Evolutionary conservation across 2,113 vertebrate species (phyloP).

Genomic region (Myodes glareolus): DNA sequence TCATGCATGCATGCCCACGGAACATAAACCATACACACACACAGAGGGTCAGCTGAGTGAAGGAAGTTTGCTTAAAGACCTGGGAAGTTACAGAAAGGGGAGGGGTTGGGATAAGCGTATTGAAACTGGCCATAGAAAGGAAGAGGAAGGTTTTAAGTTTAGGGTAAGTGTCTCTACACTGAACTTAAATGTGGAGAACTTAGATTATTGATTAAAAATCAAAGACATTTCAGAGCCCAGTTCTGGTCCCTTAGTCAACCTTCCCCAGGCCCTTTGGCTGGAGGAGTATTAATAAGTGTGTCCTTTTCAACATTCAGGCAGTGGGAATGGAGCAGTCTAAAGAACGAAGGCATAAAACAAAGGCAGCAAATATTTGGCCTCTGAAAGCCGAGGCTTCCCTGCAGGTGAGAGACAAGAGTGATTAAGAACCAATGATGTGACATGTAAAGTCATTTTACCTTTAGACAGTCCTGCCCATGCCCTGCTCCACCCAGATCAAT

Average conservation of each 20-base stretch:
- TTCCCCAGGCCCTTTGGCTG: neutral
- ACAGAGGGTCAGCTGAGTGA: neutral
- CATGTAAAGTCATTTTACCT: neutral
- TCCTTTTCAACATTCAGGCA: neutral
- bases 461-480: neutral
- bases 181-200: neutral
- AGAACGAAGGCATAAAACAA: neutral
- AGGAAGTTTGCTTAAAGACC: neutral
- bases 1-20: neutral
- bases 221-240: neutral
- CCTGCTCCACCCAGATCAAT: rapidly evolving
- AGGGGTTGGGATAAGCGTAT: neutral
- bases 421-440: neutral
- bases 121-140: neutral
- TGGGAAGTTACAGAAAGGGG: neutral
- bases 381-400: neutral
- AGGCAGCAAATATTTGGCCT: neutral
- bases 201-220: neutral
- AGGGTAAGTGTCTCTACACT: neutral
- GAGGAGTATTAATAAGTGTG: neutral
- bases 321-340: neutral
- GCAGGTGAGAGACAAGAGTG: neutral
- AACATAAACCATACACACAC: neutral
- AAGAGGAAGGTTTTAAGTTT: neutral
- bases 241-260: neutral